Evolutionary conservation across 2,888 invertebrate genomes (phyloP), one percentile per base, ranked within the genome.

Genomic region (Cremastinae sp.): DNA sequence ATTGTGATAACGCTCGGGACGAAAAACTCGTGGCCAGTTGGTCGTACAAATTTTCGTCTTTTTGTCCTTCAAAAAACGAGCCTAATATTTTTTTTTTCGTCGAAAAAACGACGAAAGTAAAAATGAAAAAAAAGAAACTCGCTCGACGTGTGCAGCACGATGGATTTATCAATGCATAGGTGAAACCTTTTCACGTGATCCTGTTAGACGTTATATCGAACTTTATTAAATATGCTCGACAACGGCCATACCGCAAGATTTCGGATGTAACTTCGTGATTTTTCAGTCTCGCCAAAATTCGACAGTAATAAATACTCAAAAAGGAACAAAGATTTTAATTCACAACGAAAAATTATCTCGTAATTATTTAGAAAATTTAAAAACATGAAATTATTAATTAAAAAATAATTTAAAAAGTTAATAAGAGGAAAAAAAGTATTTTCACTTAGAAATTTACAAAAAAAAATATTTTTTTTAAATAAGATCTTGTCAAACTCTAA

Each of bases 151-250:
- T 56, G 64, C 8, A 66, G 70, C 28, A 70, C 75, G 82, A 85
- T 83, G 81, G 83, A 85, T 85, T 85, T 86, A 86, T 88, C 86
- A 88, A 85, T 87, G 85, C 84, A 84, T 80, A 79, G 80, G 83
- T 79, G 88, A 89, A 88, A 88, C 89, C 87, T 83, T 86, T 86
- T 83, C 79, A 82, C 82, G 82, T 85, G 85, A 89, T 87, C 86
- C 85, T 80, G 83, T 89, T 89, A 89, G 83, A 73, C 78, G 84
- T 84, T 83, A 75, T 79, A 88, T 87, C 81, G 84, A 86, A 86
- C 84, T 81, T 87, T 87, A 86, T 88, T 88, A 87, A 87, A 86
- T 87, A 86, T 86, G 83, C 81, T 70, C 45, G 79, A 75, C 68
- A 62, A 74, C 75, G 51, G 35, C 20, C 51, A 65, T 18, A 5